phyloP scores from a whole-genome alignment of 2,113 vertebrate genomes.

The Probosciger aterrimus region DNA sequence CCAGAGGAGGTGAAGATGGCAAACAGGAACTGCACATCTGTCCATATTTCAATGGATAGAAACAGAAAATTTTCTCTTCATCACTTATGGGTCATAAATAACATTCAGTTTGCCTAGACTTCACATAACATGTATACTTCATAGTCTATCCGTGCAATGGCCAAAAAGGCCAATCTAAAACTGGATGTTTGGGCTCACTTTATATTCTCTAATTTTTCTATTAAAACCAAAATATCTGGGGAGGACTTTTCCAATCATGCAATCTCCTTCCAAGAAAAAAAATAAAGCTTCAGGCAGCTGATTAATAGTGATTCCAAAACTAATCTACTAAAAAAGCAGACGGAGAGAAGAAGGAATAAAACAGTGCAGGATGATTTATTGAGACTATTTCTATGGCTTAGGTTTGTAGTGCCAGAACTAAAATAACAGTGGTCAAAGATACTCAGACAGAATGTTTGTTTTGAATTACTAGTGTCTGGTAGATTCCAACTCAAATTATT shows the following conservation, averaged over 20 bases:
- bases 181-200: neutral
- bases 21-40: neutral
- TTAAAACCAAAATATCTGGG: neutral
- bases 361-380: neutral
- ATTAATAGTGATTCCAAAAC: neutral
- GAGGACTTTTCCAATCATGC: neutral
- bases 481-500: constrained; percentile 24
- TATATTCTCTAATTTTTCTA: neutral
- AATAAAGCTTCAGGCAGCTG: neutral
- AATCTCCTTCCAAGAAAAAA: neutral
- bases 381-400: constrained; percentile 19
- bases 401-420: neutral
- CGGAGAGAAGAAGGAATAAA: neutral
- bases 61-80: neutral
- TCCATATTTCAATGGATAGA: neutral
- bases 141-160: neutral
- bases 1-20: neutral
- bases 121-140: neutral
- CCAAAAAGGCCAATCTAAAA: neutral
- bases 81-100: neutral
- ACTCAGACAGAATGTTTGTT: constrained; percentile 24
- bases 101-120: neutral
- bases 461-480: constrained; percentile 2
- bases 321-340: neutral
- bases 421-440: constrained; percentile 22